Base-by-base conservation (phyloP, 2,797 vertebrate species). In the Sebastes trivittatus region DNA sequence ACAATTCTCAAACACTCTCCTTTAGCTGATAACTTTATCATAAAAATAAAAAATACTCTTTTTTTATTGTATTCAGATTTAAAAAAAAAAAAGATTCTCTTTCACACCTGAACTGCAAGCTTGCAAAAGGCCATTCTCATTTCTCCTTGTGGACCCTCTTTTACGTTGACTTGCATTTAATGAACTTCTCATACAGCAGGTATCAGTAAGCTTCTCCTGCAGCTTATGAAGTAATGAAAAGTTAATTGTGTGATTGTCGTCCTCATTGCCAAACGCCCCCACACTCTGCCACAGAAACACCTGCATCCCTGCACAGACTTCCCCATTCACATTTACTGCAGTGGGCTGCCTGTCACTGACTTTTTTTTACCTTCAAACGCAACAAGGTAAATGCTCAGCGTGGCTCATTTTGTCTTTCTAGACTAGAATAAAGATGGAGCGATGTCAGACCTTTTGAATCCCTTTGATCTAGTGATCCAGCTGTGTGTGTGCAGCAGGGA, bases 141-240 rank as follows among this genome's bases (percentile, higher is more conserved):
- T 83, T 68, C 52, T 73, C 71, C 65, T 60, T 16, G 10, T 46
- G 52, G 75, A 73, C 68, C 34, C 60, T 77, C 27, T 83, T 86
- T 80, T 52, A 68, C 56, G 25, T 79, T 76, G 54, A 89, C 86
- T 87, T 85, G 71, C 80, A 85, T 85, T 88, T 91, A 91, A 94
- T 93, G 62, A 94, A 90, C 75, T 83, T 89, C 87, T 90, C 79
- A 83, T 87, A 70, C 71, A 76, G 72, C 58, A 76, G 70, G 88
- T 90, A 88, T 92, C 82, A 82, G 81, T 82, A 36, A 90, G 82
- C 64, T 72, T 91, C 89, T 92, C 72, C 84, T 76, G 86, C 86
- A 91, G 82, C 80, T 86, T 78, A 80, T 88, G 75, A 90, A 92
- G 86, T 90, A 91, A 93, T 94, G 91, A 94, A 92, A 93, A 94